Conservation (phyloP, 2,888 invertebrate genomes). For the Drosophila antonietae region DNA sequence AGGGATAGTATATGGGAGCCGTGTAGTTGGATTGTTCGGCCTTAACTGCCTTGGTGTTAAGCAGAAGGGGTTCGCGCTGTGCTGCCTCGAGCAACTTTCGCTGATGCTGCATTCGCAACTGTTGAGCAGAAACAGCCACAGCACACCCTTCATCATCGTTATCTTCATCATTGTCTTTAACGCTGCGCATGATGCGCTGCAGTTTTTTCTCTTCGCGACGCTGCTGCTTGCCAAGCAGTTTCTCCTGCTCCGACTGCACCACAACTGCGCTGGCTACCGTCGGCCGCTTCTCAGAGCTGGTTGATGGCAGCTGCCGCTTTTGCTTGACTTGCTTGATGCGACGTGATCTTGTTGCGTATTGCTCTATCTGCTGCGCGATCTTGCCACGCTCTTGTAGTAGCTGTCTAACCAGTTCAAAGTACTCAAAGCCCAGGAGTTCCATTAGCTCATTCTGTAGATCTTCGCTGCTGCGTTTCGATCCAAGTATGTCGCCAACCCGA, state of each 20-base stretch:
- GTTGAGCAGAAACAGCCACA: constrained; percentile 84
- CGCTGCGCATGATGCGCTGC: constrained; percentile 81
- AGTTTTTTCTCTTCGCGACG: constrained; percentile 94
- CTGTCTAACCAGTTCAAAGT: constrained; percentile 90
- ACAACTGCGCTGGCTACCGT: constrained; percentile 92
- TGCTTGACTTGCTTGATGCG: constrained; percentile 72
- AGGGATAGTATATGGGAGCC: constrained; percentile 89
- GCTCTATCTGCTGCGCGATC: constrained; percentile 84
- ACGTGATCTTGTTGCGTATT: constrained; percentile 71
- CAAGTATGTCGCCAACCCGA: constrained; percentile 85
- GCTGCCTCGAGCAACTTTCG: constrained; percentile 80
- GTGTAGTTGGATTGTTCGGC: constrained; percentile 79
- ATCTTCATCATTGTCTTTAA: constrained; percentile 62
- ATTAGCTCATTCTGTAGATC: constrained; percentile 93
- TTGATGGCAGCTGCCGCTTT: constrained; percentile 51
- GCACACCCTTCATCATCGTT: constrained; percentile 47
- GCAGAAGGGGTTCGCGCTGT: constrained; percentile 81
- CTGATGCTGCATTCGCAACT: constrained; percentile 81
- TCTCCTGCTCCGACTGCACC: constrained; percentile 93
- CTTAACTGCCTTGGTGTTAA: constrained; percentile 65
- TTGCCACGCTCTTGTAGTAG: constrained; percentile 88
- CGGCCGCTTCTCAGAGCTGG: constrained; percentile 84
- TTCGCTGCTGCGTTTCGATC: constrained; percentile 87
- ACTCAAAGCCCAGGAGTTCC: constrained; percentile 93
- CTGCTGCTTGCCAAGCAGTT: constrained; percentile 89